A percentile compares a stretch with the other conserved stretches of the same genome.
Evolutionary conservation across 2,113 vertebrate species (phyloP).

Genomic region (Alces alces): DNA sequence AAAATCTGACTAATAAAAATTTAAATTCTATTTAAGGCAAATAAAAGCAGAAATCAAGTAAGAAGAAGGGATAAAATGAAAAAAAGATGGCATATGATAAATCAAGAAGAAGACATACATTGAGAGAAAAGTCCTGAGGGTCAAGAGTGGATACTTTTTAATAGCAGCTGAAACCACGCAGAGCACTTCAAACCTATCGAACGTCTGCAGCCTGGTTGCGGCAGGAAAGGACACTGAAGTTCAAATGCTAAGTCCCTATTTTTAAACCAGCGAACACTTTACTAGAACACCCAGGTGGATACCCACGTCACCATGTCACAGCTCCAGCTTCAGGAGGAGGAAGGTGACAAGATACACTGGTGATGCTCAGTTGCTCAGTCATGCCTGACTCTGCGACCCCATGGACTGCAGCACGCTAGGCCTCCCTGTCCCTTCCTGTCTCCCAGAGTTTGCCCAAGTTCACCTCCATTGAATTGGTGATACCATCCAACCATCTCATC

Average conservation of each 20-base stretch:
- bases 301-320: fast-evolving
- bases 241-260: not conserved
- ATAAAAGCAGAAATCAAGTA: not conserved
- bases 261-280: not conserved
- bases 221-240: not conserved
- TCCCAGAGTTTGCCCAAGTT: not conserved
- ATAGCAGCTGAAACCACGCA: fast-evolving
- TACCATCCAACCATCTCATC: not conserved
- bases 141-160: not conserved
- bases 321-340: not conserved
- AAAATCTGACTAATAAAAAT: not conserved
- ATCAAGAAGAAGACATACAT: too few species aligned
- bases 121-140: not conserved
- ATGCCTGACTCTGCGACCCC: not conserved
- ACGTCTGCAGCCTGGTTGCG: not conserved
- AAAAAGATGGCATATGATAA: not conserved
- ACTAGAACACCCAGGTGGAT: fast-evolving
- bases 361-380: not conserved
- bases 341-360: fast-evolving
- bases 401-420: not conserved
- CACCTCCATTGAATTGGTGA: not conserved
- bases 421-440: not conserved
- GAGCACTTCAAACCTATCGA: fast-evolving
- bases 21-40: not conserved
- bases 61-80: not conserved